Evolutionary conservation across 2,113 vertebrate genomes (phyloP).

Genomic region (Perca flavescens): DNA sequence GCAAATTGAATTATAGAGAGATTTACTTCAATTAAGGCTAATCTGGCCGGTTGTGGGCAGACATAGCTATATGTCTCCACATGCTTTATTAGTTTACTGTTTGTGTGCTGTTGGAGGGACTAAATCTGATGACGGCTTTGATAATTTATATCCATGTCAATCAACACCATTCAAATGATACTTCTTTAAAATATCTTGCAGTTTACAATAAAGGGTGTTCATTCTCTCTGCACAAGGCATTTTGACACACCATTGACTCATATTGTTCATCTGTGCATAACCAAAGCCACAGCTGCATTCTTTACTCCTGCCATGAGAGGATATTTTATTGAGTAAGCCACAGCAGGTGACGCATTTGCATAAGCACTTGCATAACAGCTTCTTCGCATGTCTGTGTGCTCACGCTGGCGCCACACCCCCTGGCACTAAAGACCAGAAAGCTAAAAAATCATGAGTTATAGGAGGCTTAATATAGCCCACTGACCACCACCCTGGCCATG

Average conservation of each 20-base stretch:
- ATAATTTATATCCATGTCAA: conserved; percentile 19
- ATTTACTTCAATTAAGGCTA: conserved; percentile 34
- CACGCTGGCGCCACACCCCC: conserved; percentile 24
- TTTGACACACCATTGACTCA: conserved; percentile 14
- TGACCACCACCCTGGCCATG: conserved; percentile 9
- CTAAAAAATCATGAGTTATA: conserved; percentile 48
- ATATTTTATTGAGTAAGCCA: conserved; percentile 52
- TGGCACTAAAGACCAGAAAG: conserved; percentile 17
- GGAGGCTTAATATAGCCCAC: conserved; percentile 23
- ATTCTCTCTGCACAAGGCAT: neutral
- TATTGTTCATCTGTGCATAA: neutral
- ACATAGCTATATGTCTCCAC: conserved; percentile 26
- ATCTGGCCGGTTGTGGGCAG: conserved; percentile 7
- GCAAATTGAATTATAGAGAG: conserved; percentile 41
- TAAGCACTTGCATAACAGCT: conserved; percentile 53
- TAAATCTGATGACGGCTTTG: conserved; percentile 30
- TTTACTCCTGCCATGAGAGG: conserved; percentile 16
- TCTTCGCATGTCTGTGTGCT: conserved; percentile 26
- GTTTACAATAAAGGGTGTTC: neutral
- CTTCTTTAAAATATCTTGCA: neutral
- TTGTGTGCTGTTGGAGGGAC: conserved; percentile 17
- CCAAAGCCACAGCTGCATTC: conserved; percentile 9
- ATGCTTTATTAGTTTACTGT: conserved; percentile 41
- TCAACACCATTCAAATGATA: conserved; percentile 28
- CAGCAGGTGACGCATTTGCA: conserved; percentile 71